phyloP scores from a whole-genome alignment of 2,797 vertebrate genomes.

The Urophycis tenuis region DNA sequence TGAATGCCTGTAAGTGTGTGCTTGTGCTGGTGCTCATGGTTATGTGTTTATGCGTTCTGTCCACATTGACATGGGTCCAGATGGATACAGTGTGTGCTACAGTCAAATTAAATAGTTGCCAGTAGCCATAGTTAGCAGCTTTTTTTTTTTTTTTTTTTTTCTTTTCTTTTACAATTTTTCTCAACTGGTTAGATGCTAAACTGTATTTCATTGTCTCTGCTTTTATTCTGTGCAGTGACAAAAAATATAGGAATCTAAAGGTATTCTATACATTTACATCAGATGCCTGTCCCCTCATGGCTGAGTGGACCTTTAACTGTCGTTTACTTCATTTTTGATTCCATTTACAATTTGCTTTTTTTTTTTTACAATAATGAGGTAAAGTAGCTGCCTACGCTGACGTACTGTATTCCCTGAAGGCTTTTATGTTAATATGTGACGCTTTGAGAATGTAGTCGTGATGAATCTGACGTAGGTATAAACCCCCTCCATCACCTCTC shows the following conservation, averaged over 20 bases:
- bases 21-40: not conserved
- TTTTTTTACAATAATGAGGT: not conserved
- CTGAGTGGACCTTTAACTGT: not conserved
- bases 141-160: too few relatives aligned
- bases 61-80: not conserved
- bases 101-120: conserved; percentile 1
- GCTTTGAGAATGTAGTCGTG: not conserved
- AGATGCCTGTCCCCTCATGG: not conserved
- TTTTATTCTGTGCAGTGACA: not conserved
- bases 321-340: not conserved
- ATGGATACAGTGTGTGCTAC: conserved; percentile 15
- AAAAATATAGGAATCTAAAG: too few relatives aligned
- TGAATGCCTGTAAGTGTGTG: too few relatives aligned
- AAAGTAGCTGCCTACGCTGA: not conserved
- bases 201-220: too few relatives aligned
- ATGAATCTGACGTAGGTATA: too few relatives aligned
- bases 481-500: too few relatives aligned
- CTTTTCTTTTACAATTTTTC: too few relatives aligned
- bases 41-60: not conserved
- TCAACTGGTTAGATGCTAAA: too few relatives aligned
- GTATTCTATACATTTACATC: not conserved
- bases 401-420: not conserved
- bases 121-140: conserved; percentile 25
- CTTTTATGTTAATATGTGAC: not conserved
- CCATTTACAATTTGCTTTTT: not conserved